Conservation (phyloP, 2,888 invertebrate genomes). For the Malacosoma neustria region DNA sequence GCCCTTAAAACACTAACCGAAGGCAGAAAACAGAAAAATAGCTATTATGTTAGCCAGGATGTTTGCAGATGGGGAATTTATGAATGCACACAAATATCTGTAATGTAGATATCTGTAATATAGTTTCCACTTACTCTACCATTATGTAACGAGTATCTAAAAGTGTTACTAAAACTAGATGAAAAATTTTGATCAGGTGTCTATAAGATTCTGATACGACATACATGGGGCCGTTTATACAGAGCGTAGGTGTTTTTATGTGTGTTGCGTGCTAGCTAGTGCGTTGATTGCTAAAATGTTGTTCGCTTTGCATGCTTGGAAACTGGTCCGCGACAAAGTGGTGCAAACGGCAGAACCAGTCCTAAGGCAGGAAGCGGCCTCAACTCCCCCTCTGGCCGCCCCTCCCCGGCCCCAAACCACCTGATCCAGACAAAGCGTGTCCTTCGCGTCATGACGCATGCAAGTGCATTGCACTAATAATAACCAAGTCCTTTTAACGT, state of each 20-base stretch:
- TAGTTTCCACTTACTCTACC: too few species aligned
- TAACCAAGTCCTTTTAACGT: slow-evolving; percentile 51
- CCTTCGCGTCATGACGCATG: slow-evolving; percentile 64
- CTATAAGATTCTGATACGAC: too few species aligned
- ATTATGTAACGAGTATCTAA: too few species aligned
- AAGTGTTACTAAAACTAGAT: too few species aligned
- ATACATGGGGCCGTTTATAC: too few species aligned
- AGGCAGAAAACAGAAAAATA: too few species aligned
- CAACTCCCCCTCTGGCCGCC: slow-evolving; percentile 30
- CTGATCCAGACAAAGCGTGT: slow-evolving; percentile 71
- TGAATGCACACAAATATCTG: too few species aligned
- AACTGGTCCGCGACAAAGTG: slow-evolving; percentile 68
- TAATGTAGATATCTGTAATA: too few species aligned
- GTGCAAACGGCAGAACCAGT: slow-evolving; percentile 69
- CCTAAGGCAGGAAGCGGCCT: slow-evolving; percentile 69
- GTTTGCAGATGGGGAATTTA: too few species aligned
- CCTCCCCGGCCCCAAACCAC: slow-evolving; percentile 37
- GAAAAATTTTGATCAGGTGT: too few species aligned
- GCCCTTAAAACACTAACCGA: too few species aligned
- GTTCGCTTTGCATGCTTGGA: slow-evolving; percentile 44
- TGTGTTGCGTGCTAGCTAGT: slow-evolving; percentile 16
- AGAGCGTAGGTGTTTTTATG: slow-evolving; percentile 9
- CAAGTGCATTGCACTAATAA: slow-evolving; percentile 70
- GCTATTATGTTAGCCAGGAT: too few species aligned
- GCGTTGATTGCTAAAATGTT: slow-evolving; percentile 46